Evolutionary conservation across 2,888 invertebrate genomes (phyloP), one percentile per base, ranked within the genome.

Genomic region (Schizaphis graminum): DNA sequence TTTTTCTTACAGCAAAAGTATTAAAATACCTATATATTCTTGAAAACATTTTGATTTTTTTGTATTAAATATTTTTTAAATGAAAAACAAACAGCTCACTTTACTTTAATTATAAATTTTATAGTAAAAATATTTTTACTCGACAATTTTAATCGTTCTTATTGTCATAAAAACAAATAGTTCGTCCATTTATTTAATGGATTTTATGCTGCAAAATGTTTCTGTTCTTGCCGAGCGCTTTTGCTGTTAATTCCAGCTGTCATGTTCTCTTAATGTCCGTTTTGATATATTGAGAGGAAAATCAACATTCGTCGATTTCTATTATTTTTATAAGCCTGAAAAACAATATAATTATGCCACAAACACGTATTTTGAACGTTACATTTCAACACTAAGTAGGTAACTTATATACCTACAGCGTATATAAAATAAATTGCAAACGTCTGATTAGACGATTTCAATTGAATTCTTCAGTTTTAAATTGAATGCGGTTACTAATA

Each of bases 121-220:
- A 35, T 35, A 8, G 77, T 41, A 21, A 77, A 77, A 77, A 77
- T 77, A 77, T 77, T 77, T 21, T 41, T 7, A 35, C 77, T 77
- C 8, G 35, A 35, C 35, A 35, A 21, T 77, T 77, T 35, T 21
- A 77, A 35, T 21, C 21, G 7, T 77, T 77, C 35, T 35, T 77
- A 77, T 47, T 44, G 44, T 88, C n/a, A 53, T 88, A 53, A 53
- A 88, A 88, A 88, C 87, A 53, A 88, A 53, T 35, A 35, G 11
- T 35, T 35, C 4, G 49, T 26, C n/a, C 47, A n/a, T 53, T 88
- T 88, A 21, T 24, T 88, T 88, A 53, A 53, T 53, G 87, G 49
- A 35, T 88, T 53, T 53, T 35, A 88, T 10, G 35, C 26, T 77
- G 35, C 57, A 4, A 77, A 77, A 77, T 35, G 77, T 77, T n/a